phyloP scores from a whole-genome alignment of 2,797 vertebrate genomes.

The Labeo calbasu region DNA sequence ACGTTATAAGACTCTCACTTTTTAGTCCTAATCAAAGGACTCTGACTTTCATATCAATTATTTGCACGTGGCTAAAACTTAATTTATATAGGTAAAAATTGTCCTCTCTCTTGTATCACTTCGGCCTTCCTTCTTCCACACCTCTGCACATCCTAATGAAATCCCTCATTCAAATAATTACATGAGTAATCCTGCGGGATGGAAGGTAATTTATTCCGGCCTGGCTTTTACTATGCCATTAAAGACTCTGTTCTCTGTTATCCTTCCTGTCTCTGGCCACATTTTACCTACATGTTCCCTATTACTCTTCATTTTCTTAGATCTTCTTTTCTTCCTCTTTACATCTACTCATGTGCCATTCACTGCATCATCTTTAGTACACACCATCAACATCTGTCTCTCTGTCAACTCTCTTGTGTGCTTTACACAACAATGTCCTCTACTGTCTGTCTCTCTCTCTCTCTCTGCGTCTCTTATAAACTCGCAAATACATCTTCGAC shows the following conservation, averaged over 20 bases:
- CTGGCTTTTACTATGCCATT: slow-evolving; percentile 72
- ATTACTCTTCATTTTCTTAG: slow-evolving; percentile 42
- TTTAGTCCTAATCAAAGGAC: slow-evolving; percentile 71
- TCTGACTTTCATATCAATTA: slow-evolving; percentile 75
- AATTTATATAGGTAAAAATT: slow-evolving; percentile 72
- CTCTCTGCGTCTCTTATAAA: slow-evolving; percentile 40
- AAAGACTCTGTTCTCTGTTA: slow-evolving; percentile 68
- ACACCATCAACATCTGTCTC: slow-evolving; percentile 41
- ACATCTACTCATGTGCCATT: slow-evolving; percentile 45
- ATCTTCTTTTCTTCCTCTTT: slow-evolving; percentile 52
- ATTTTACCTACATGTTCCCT: slow-evolving; percentile 32
- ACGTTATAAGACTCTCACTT: slow-evolving; percentile 48
- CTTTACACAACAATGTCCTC: slow-evolving; percentile 30
- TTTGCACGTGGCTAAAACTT: slow-evolving; percentile 67
- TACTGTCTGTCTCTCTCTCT: slow-evolving; percentile 29
- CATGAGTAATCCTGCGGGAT: slow-evolving; percentile 79
- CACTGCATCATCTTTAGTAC: slow-evolving; percentile 29
- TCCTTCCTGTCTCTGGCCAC: slow-evolving; percentile 48
- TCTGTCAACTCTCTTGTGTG: slow-evolving; percentile 17
- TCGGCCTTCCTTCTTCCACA: slow-evolving; percentile 66
- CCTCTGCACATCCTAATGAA: slow-evolving; percentile 79
- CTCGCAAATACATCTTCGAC: slow-evolving; percentile 57
- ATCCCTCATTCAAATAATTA: slow-evolving; percentile 81
- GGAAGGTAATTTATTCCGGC: slow-evolving; percentile 72
- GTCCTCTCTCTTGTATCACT: slow-evolving; percentile 57